Evolutionary conservation across 2,113 vertebrate species (phyloP).

Genomic region (Xiphophorus couchianus): DNA sequence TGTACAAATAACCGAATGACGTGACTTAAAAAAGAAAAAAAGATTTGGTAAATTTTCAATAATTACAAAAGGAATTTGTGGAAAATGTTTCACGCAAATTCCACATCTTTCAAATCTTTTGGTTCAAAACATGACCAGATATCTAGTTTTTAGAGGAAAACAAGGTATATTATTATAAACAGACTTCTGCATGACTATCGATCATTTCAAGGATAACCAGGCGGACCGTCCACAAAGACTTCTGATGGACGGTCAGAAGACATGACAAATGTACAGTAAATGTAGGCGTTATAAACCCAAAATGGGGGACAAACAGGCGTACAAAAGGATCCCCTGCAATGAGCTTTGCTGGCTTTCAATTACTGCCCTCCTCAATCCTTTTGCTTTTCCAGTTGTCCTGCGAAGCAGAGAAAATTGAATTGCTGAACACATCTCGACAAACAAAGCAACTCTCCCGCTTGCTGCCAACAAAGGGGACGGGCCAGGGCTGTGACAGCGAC

Average conservation of each 20-base stretch:
- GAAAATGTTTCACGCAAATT: too few relatives aligned
- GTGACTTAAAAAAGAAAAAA: too few relatives aligned
- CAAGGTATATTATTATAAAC: background rate
- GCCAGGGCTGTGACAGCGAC: conserved; percentile 47
- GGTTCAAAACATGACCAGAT: too few relatives aligned
- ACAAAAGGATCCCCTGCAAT: conserved; percentile 44
- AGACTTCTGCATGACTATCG: background rate
- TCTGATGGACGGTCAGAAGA: background rate
- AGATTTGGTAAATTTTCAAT: too few relatives aligned
- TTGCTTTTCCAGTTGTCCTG: conserved; percentile 50
- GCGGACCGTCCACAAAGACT: background rate
- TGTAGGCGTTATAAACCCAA: conserved; percentile 16
- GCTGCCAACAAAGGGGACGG: conserved; percentile 36
- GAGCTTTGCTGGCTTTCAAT: conserved; percentile 73
- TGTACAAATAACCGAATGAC: too few relatives aligned
- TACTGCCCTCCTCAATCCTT: conserved; percentile 58
- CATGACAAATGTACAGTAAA: conserved; percentile 4
- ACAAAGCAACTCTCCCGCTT: conserved; percentile 67
- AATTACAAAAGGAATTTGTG: too few relatives aligned
- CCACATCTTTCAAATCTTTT: too few relatives aligned
- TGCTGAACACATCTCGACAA: conserved; percentile 69
- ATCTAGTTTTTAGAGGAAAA: background rate
- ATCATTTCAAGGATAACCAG: conserved; percentile 7
- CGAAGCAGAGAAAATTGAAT: conserved; percentile 72
- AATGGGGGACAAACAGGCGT: conserved; percentile 9